A percentile compares a stretch with the other conserved stretches of the same genome.
Evolutionary conservation across 2,113 vertebrate genomes (phyloP).

Genomic region (Amphiprion percula): DNA sequence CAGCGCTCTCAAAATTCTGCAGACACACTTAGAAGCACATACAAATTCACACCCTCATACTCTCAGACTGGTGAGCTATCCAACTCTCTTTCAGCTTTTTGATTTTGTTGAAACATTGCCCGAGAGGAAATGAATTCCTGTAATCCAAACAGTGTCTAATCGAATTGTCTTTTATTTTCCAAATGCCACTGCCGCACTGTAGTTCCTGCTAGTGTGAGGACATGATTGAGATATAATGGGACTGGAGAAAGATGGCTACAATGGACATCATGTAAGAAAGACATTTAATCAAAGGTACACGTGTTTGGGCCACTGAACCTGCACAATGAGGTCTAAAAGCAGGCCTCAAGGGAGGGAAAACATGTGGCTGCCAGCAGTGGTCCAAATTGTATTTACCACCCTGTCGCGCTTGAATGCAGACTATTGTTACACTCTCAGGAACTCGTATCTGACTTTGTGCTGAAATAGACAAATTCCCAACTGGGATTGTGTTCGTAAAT

Average conservation of each 20-base stretch:
- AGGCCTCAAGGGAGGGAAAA: slow-evolving; percentile 18
- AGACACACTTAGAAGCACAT: slow-evolving; percentile 28
- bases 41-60: slow-evolving; percentile 12
- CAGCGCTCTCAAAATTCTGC: slow-evolving; percentile 29
- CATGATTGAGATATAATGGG: slow-evolving; percentile 9
- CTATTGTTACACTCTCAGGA: slow-evolving; percentile 36
- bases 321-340: slow-evolving; percentile 14
- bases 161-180: slow-evolving; percentile 36
- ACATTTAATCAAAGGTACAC: slow-evolving; percentile 4
- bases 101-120: slow-evolving; percentile 44
- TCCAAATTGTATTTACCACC: slow-evolving; percentile 28
- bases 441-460: slow-evolving; percentile 1
- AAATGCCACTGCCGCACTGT: slow-evolving; percentile 26
- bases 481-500: slow-evolving; percentile 46
- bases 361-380: slow-evolving; percentile 29
- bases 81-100: slow-evolving; percentile 20
- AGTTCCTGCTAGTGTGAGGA: slow-evolving; percentile 2
- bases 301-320: slow-evolving; percentile 3
- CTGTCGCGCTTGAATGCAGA: slow-evolving; percentile 30
- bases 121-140: slow-evolving; percentile 31
- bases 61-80: slow-evolving; percentile 11
- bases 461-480: slow-evolving; percentile 41
- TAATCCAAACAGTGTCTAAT: slow-evolving; percentile 42
- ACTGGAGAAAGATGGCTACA: slow-evolving; percentile 9
- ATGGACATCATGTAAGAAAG: slow-evolving; percentile 22